Evolutionary conservation across 2,797 vertebrate genomes (phyloP).

Genomic region (Peromyscus attwateri): DNA sequence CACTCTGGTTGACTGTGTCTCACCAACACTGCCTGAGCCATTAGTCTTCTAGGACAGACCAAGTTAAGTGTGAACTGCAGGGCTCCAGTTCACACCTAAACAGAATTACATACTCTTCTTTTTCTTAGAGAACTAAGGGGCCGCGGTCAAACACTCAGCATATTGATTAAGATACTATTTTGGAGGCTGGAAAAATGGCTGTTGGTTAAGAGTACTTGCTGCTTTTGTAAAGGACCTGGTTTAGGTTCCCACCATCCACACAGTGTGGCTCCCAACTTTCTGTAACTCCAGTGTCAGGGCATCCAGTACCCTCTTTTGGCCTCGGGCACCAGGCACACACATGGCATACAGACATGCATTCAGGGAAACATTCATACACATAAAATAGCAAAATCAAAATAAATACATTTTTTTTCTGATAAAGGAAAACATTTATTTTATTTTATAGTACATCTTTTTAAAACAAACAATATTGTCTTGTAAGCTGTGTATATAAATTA

Average conservation of each 20-base stretch:
- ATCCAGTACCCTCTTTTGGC: not conserved
- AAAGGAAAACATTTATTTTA: not conserved
- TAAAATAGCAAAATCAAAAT: not conserved
- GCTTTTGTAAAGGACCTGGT: not conserved
- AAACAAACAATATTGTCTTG: conserved; percentile 22
- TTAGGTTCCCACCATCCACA: not conserved
- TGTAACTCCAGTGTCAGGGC: not conserved
- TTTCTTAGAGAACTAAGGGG: not conserved
- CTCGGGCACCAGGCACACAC: not conserved
- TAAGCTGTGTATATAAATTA: conserved; percentile 32
- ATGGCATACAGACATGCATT: not conserved
- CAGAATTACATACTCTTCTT: not conserved
- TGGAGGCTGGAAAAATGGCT: not conserved
- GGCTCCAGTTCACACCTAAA: not conserved
- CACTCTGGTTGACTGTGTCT: conserved; percentile 25
- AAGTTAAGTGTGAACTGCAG: not conserved
- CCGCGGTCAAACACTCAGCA: not conserved
- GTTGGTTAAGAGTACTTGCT: not conserved
- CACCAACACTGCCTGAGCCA: not conserved
- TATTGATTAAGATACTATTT: conserved; percentile 12
- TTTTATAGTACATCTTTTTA: not conserved
- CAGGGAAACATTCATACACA: not conserved
- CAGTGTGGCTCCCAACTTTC: not conserved
- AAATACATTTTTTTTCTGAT: not conserved
- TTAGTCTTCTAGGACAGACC: not conserved